Conservation (phyloP, 2,797 vertebrate genomes). For the Scolopax bukidnonensis region DNA sequence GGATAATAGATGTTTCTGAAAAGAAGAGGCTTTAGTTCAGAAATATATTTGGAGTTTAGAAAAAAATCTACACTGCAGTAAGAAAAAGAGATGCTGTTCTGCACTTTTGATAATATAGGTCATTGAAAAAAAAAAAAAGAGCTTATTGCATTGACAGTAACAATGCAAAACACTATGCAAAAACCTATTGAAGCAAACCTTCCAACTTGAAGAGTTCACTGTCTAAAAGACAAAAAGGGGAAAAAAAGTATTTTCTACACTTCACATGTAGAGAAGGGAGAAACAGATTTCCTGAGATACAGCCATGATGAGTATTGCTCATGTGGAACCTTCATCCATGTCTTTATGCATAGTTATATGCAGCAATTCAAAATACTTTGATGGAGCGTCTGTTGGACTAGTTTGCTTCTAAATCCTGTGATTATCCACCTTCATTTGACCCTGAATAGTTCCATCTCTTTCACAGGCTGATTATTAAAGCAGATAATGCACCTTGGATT, state of each 20-base stretch:
- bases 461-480: background rate
- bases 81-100: background rate
- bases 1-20: background rate
- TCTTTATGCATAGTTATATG: background rate
- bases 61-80: background rate
- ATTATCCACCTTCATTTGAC: background rate
- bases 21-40: background rate
- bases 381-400: background rate
- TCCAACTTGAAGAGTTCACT: background rate
- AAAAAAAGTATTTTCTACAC: background rate
- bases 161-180: background rate
- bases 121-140: background rate
- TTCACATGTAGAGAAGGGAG: background rate
- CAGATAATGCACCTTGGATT: background rate
- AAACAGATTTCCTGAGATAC: background rate
- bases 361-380: background rate
- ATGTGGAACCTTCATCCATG: background rate
- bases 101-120: background rate
- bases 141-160: background rate
- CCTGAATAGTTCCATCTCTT: background rate
- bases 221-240: background rate
- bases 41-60: background rate
- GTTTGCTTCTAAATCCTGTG: background rate
- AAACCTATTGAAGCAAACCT: background rate
- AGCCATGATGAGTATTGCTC: background rate